Base-by-base conservation (phyloP, 2,888 invertebrate genomes). In the Drosophila bunnanda region DNA sequence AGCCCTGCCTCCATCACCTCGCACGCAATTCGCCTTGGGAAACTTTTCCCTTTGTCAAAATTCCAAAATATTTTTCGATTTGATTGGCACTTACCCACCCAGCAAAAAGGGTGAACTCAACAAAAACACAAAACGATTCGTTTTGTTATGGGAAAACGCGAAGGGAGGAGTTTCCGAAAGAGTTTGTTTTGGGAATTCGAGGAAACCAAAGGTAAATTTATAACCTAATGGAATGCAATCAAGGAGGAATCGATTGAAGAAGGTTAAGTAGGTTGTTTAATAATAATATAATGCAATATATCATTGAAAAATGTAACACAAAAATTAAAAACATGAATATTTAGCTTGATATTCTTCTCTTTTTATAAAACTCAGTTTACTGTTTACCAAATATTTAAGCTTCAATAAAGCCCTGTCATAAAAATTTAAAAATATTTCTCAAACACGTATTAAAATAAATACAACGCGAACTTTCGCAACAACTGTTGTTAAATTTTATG, bases 11-110 rank as follows among this genome's bases (percentile, higher is more conserved):
- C 55, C 64, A 50, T 57, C 53, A 55, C 38, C 52, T n/a, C 60
- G 65, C 82, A 89, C 76, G 88, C 89, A 78, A 85, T 88, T 83
- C 55, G 85, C 82, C 79, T 85, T 89, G 88, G 83, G 88, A 89
- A 85, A 88, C 70, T 74, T 78, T 65, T 79, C 69, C 78, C 70
- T 75, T 84, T 84, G 79, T 85, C 82, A 76, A 79, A 77, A 77
- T 79, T 69, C 58, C 41, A 64, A 74, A 74, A 64, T 56, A 66
- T 73, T 89, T 67, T 67, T 70, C 70, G 67, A 70, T 67, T 88
- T 89, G 88, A 85, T 85, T 85, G 85, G 89, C 85, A 88, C 86
- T 88, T 87, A 77, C 62, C 56, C 56, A 56, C 48, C 67, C 46
- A 52, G 58, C 22, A 73, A 71, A 71, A 71, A 75, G 89, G 81